These are phyloP conservation scores for Labeo calbasu DNA, from an alignment of 2,797 vertebrate genomes.

Conservation along the genomic window DNA sequence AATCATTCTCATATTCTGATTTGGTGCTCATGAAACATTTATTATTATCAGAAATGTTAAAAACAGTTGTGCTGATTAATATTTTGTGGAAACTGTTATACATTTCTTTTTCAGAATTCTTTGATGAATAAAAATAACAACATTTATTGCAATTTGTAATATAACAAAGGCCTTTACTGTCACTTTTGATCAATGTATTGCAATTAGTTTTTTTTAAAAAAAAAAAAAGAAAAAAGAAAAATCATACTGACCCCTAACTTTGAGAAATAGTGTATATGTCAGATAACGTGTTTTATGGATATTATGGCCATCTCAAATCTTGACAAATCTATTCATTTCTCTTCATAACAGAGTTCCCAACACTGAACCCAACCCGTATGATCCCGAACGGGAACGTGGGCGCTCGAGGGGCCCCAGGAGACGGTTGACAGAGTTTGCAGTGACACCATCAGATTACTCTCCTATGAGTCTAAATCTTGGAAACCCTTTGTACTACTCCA, in stretches of 20 bases:
- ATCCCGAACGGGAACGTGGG: slow-evolving; percentile 71
- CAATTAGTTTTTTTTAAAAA: neutral
- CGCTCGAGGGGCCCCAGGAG: slow-evolving; percentile 77
- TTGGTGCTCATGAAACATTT: neutral
- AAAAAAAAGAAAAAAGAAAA: neutral
- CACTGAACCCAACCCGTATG: slow-evolving; percentile 67
- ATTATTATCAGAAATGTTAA: neutral
- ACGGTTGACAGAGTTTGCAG: slow-evolving; percentile 79
- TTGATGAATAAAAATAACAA: neutral
- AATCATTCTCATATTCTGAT: neutral
- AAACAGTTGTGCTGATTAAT: neutral
- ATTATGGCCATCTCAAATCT: neutral
- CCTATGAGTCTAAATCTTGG: slow-evolving; percentile 56
- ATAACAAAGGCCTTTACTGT: neutral
- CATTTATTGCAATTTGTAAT: neutral
- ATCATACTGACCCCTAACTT: neutral
- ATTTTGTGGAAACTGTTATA: neutral
- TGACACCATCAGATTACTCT: slow-evolving; percentile 72
- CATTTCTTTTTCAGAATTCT: neutral
- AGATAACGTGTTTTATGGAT: neutral
- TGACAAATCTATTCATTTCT: slow-evolving; percentile 9
- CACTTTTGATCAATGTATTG: neutral
- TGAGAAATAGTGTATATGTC: neutral
- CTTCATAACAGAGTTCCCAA: slow-evolving; percentile 75
- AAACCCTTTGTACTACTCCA: slow-evolving; percentile 68